Base-by-base conservation (phyloP, 2,113 vertebrate species). In the Talpa occidentalis region DNA sequence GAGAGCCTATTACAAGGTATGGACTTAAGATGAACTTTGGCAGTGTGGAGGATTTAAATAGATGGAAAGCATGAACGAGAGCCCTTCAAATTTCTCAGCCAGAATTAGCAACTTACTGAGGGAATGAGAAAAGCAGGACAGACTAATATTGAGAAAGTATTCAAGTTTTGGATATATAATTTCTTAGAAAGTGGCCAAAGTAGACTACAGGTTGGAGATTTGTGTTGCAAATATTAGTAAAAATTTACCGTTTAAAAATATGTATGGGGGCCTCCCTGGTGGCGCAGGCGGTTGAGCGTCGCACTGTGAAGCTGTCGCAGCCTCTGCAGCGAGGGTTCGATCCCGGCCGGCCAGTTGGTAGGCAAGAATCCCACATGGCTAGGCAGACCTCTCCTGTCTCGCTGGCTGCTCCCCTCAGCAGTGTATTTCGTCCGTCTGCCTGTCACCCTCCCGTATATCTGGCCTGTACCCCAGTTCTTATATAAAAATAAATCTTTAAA, bases 171-270 rank as follows among this genome's bases (percentile, higher is more conserved):
- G 8, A 79, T 56, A 52, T 32, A 60, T 66, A 74, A 66, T 44
- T 73, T 54, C n/a, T 76, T 87, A 59, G 88, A 66, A 90, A 49
- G 28, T 30, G 14, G 35, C 70, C 44, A 80, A 37, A 79, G 70
- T 35, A 69, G 47, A 64, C 44, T 54, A 37, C 8, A 22, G 28
- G 7, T 59, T 59, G 40, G 74, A 83, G 92, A 62, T 83, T 77
- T 66, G 47, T 92, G 67, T 70, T 91, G 37, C 42, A 89, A 88
- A 67, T 78, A 80, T 44, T 44, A 59, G 47, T 26, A 76, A 88
- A 92, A 82, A 40, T 56, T 28, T 56, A 22, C 35, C 37, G 17
- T 60, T 73, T 62, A 72, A 59, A 88, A 66, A 66, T 62, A 28
- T 73, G 42, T 42, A 6, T 32, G n/a, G n/a, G n/a, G n/a, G n/a